Evolutionary conservation across 2,797 vertebrate species (phyloP).

Genomic region (Smutsia gigantea): DNA sequence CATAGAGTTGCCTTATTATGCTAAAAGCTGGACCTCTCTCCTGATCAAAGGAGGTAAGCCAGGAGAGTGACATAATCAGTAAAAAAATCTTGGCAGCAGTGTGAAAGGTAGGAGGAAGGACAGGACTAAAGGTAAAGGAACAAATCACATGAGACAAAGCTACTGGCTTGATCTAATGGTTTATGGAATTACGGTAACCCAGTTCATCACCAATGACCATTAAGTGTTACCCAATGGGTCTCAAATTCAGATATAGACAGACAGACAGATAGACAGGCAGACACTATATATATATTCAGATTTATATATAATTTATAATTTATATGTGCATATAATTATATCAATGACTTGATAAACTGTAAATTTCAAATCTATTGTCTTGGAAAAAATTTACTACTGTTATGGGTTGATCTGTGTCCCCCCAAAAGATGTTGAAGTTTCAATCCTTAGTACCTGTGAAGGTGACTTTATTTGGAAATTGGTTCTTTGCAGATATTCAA

Average conservation of each 20-base stretch:
- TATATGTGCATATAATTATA: not conserved
- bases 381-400: slow-evolving; percentile 22
- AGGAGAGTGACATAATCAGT: not conserved
- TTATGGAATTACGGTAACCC: not conserved
- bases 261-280: too few species aligned
- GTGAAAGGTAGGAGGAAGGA: not conserved
- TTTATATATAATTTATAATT: too few species aligned
- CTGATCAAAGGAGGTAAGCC: not conserved
- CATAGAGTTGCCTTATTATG: not conserved
- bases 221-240: not conserved
- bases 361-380: slow-evolving; percentile 37
- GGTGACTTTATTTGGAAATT: not conserved
- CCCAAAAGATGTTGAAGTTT: not conserved
- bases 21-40: not conserved
- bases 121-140: not conserved
- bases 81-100: not conserved
- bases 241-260: slow-evolving; percentile 5
- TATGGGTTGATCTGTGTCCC: not conserved
- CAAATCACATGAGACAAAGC: not conserved
- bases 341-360: slow-evolving; percentile 4
- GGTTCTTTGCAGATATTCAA: slow-evolving; percentile 6
- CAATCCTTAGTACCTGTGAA: slow-evolving; percentile 11
- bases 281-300: too few species aligned
- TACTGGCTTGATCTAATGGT: not conserved
- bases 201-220: not conserved